Conservation (phyloP, 2,888 invertebrate species). For the Coecobrya sp. region DNA sequence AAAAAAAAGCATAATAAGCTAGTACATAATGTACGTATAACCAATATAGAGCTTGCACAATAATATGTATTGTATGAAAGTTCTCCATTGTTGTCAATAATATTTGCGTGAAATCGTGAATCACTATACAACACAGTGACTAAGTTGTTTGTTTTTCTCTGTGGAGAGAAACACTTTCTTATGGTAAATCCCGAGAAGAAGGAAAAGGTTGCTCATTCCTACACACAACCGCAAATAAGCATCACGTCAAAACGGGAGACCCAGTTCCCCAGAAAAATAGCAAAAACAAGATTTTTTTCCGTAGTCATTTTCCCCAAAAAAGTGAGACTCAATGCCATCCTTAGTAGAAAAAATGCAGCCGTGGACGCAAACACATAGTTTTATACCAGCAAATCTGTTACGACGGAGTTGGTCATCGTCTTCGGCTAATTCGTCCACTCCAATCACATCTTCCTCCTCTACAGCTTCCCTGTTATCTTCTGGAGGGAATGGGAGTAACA, state of each 20-base stretch:
- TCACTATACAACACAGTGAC: not conserved
- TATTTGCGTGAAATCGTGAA: not conserved
- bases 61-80: not conserved
- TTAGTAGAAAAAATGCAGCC: conserved; percentile 73
- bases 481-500: conserved; percentile 37
- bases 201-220: conserved; percentile 36
- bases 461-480: conserved; percentile 51
- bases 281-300: not conserved
- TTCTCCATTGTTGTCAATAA: not conserved
- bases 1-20: not conserved
- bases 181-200: conserved; percentile 55
- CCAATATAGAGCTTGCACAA: not conserved
- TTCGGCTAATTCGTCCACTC: conserved; percentile 33
- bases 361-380: conserved; percentile 70
- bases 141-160: conserved; percentile 13
- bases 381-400: conserved; percentile 65
- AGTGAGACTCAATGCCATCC: conserved; percentile 71
- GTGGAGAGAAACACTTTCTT: not conserved
- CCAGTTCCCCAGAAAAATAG: not conserved
- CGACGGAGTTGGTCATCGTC: conserved; percentile 72
- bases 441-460: conserved; percentile 38
- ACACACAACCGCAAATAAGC: conserved; percentile 34
- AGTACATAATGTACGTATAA: not conserved
- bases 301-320: not conserved
- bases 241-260: not conserved